These are phyloP conservation scores for Dugesia japonica DNA, from an alignment of 2,888 invertebrate species.

Conservation along the genomic window DNA sequence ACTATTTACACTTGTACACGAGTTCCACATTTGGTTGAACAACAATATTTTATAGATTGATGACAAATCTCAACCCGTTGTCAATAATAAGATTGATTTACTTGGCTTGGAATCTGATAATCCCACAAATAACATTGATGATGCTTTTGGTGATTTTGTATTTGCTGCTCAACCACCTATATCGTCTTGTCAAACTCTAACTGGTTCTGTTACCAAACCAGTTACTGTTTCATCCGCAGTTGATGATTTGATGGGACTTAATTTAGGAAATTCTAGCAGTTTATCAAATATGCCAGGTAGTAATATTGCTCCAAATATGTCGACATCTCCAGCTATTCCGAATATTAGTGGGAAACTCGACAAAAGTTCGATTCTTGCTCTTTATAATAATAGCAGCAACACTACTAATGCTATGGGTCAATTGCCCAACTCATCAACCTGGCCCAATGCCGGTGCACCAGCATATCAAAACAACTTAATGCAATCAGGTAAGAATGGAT, in stretches of 20 bases:
- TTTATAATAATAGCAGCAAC: neutral
- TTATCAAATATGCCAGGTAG: neutral
- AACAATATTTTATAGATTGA: neutral
- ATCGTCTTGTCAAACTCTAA: neutral
- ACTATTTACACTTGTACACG: no score
- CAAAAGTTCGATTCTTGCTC: neutral
- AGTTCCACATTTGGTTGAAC: no score
- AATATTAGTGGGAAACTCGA: neutral
- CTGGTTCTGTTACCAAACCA: neutral
- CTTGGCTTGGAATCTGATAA: neutral
- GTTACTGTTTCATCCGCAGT: neutral
- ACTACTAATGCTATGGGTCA: neutral
- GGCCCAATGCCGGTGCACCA: neutral
- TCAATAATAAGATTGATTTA: conserved; percentile 13
- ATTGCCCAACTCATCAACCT: neutral
- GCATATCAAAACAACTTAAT: neutral
- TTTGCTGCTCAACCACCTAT: neutral
- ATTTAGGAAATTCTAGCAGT: neutral
- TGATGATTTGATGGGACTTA: neutral
- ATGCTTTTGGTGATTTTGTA: neutral
- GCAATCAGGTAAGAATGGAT: neutral
- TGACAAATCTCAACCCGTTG: neutral
- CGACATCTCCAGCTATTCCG: neutral
- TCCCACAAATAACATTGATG: neutral
- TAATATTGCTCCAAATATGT: neutral